Conservation (phyloP, 2,113 vertebrate genomes). For the Chionis minor region DNA sequence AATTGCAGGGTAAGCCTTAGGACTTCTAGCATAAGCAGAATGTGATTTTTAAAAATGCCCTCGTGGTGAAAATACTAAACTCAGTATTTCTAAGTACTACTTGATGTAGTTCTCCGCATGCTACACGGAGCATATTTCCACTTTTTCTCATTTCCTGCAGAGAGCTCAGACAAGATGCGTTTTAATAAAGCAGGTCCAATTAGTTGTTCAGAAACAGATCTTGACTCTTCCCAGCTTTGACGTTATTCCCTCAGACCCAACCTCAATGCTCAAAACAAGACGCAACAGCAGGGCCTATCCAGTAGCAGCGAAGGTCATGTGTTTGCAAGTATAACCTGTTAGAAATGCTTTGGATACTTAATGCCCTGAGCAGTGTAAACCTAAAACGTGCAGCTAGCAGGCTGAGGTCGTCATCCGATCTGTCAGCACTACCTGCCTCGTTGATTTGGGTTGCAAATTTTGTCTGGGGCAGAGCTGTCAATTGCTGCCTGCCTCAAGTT, state of each 20-base stretch:
- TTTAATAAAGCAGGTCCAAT: background rate
- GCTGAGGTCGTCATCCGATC: background rate
- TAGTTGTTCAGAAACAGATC: background rate
- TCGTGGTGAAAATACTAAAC: background rate
- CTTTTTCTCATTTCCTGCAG: background rate
- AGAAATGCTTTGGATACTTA: conserved; percentile 20
- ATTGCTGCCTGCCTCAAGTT: background rate
- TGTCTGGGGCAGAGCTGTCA: background rate
- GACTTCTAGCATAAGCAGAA: background rate
- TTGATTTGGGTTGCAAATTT: background rate
- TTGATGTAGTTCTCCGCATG: background rate
- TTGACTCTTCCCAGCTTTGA: background rate
- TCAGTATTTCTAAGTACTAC: background rate
- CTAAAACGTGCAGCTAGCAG: conserved; percentile 9
- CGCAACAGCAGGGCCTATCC: background rate
- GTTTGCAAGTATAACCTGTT: conserved; percentile 10
- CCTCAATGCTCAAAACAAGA: background rate
- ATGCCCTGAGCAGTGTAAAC: background rate
- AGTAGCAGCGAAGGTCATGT: background rate
- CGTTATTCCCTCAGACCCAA: background rate
- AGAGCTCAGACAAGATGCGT: background rate
- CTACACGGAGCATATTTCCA: background rate
- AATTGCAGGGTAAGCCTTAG: background rate
- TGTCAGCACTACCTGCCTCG: background rate
- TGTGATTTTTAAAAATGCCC: background rate